These are phyloP conservation scores for Drosophila buzzatii DNA, from an alignment of 2,888 invertebrate species.

Conservation along the genomic window DNA sequence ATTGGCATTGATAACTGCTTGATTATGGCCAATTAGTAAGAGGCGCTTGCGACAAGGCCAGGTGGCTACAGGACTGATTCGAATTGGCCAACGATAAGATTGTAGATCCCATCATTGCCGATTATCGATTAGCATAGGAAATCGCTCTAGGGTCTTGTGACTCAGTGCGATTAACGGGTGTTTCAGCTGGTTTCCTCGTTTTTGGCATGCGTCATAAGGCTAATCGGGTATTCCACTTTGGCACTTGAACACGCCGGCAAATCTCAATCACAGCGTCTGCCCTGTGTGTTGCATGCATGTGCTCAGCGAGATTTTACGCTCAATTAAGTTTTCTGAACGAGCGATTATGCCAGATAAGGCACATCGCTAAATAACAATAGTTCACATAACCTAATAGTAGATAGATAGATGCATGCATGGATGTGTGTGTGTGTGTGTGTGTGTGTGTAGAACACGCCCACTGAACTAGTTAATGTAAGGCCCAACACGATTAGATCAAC, in stretches of 20 bases:
- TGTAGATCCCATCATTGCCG: not conserved
- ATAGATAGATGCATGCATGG: not conserved
- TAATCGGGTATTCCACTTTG: slow-evolving; percentile 20
- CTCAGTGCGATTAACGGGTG: slow-evolving; percentile 18
- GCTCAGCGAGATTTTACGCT: slow-evolving; percentile 68
- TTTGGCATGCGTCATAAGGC: slow-evolving; percentile 45
- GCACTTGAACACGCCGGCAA: slow-evolving; percentile 46
- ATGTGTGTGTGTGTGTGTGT: not conserved
- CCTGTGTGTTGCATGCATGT: not conserved
- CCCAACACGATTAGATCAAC: slow-evolving; percentile 44
- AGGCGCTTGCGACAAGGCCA: slow-evolving; percentile 22
- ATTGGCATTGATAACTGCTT: slow-evolving; percentile 45
- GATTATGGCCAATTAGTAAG: slow-evolving; percentile 37
- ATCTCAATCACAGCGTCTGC: not conserved
- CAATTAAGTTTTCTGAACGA: slow-evolving; percentile 69
- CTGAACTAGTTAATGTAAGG: slow-evolving; percentile 6
- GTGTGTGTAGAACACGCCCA: not conserved
- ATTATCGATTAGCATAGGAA: slow-evolving; percentile 19
- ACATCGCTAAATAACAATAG: slow-evolving; percentile 37
- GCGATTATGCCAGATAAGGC: slow-evolving; percentile 52
- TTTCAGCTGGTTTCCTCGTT: not conserved
- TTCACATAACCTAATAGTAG: slow-evolving; percentile 40
- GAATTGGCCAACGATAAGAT: slow-evolving; percentile 18
- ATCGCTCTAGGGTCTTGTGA: slow-evolving; percentile 25
- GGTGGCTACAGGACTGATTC: slow-evolving; percentile 31